These are phyloP conservation scores for Edolisoma coerulescens DNA, from an alignment of 2,113 vertebrate species.

Conservation along the genomic window DNA sequence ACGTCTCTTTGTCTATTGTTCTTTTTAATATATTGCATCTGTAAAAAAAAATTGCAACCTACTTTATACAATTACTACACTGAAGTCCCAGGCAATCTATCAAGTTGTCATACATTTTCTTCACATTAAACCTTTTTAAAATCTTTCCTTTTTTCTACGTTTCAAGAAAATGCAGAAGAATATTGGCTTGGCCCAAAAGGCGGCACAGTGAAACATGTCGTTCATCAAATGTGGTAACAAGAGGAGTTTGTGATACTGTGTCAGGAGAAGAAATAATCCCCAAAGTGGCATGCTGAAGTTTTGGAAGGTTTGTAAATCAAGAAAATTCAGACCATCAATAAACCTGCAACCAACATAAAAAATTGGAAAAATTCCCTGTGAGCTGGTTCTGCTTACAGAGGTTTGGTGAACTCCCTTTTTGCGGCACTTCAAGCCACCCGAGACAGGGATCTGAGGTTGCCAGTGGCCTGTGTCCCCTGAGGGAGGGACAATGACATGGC, in stretches of 20 bases:
- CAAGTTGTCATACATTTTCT: constrained; percentile 35
- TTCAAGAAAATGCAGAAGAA: constrained; percentile 21
- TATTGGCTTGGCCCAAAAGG: background rate
- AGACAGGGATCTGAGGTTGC: background rate
- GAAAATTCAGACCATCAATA: background rate
- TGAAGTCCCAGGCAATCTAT: constrained; percentile 39
- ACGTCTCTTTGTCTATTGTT: constrained; percentile 24
- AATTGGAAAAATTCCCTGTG: background rate
- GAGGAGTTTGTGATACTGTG: background rate
- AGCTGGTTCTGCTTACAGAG: background rate
- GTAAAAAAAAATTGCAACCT: constrained; percentile 8
- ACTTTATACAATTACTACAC: constrained; percentile 32
- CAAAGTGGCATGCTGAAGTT: background rate
- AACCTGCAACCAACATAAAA: background rate
- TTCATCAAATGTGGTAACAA: background rate
- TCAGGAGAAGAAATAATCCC: background rate
- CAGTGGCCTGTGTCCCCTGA: background rate
- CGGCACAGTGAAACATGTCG: background rate
- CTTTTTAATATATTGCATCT: constrained; percentile 4
- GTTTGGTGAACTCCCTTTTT: background rate
- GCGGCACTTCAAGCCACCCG: background rate
- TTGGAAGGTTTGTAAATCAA: background rate
- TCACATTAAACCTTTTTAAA: constrained; percentile 7
- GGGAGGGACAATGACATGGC: background rate
- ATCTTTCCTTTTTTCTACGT: background rate